phyloP scores from a whole-genome alignment of 2,888 invertebrate genomes.

The Papilio elwesi region DNA sequence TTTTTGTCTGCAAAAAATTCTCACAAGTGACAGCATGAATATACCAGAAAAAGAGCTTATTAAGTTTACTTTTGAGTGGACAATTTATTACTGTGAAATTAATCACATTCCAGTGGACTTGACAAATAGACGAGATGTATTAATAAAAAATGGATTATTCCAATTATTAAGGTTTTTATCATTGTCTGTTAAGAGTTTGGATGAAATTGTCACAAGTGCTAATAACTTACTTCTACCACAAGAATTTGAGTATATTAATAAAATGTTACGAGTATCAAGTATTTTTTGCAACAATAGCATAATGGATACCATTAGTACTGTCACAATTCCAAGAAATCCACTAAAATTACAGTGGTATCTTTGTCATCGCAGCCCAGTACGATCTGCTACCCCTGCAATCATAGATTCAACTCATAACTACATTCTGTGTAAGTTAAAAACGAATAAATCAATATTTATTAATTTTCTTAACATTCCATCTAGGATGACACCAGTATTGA shows the following conservation, averaged over 20 bases:
- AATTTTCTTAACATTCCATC: constrained; percentile 75
- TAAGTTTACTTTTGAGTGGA: constrained; percentile 83
- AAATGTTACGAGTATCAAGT: constrained; percentile 10
- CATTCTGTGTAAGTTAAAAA: constrained; percentile 68
- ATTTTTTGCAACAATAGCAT: constrained; percentile 44
- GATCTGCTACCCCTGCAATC: constrained; percentile 70
- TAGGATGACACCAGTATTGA: constrained; percentile 70
- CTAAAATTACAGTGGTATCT: constrained; percentile 70
- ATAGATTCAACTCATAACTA: constrained; percentile 67
- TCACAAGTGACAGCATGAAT: constrained; percentile 79
- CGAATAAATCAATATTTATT: constrained; percentile 75
- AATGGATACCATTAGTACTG: constrained; percentile 45
- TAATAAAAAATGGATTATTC: constrained; percentile 73
- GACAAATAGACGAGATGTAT: constrained; percentile 72
- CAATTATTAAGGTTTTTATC: constrained; percentile 74
- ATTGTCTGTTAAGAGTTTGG: constrained; percentile 67
- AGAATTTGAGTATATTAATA: constrained; percentile 43
- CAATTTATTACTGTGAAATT: constrained; percentile 76
- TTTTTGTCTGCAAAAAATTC: constrained; percentile 76
- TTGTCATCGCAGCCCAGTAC: constrained; percentile 70
- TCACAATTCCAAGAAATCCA: constrained; percentile 57
- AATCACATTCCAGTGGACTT: constrained; percentile 65
- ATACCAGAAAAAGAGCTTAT: constrained; percentile 81
- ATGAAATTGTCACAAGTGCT: constrained; percentile 62
- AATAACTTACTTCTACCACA: constrained; percentile 65